A percentile compares a stretch with the other conserved stretches of the same genome.
phyloP scores from a whole-genome alignment of 1,140 invertebrate genomes.

The Psix sp. region DNA sequence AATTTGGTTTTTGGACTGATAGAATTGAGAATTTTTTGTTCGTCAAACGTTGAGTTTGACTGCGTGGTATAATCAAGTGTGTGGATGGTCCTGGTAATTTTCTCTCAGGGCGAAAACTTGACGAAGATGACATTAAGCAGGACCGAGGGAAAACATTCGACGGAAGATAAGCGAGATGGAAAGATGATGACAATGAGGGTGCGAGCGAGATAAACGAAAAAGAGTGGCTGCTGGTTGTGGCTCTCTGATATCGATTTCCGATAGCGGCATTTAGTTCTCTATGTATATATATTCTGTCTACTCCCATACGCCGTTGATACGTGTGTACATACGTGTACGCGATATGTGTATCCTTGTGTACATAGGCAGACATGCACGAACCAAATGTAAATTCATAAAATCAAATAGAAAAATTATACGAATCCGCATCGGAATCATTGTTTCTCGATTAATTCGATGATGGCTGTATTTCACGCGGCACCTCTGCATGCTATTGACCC shows the following conservation, averaged over 20 bases:
- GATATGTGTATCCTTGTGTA: constrained; percentile 23
- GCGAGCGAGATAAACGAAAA: constrained; percentile 39
- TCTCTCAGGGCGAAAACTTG: constrained; percentile 22
- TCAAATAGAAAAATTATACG: constrained; percentile 44
- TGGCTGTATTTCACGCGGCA: constrained; percentile 10
- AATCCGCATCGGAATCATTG: constrained; percentile 28
- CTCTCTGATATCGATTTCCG: constrained; percentile 75
- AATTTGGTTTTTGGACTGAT: too few species aligned
- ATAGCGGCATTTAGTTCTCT: constrained; percentile 74
- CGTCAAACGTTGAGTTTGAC: constrained; percentile 5
- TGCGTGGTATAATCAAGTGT: background rate
- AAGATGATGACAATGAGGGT: constrained; percentile 37
- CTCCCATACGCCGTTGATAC: constrained; percentile 70
- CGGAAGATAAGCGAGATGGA: constrained; percentile 31
- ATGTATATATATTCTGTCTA: constrained; percentile 65
- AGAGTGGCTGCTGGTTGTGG: constrained; percentile 72
- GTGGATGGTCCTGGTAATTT: background rate
- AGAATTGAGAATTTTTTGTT: too few species aligned
- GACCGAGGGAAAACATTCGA: constrained; percentile 36
- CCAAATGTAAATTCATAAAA: constrained; percentile 37
- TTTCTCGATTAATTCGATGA: constrained; percentile 34
- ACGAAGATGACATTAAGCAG: constrained; percentile 40
- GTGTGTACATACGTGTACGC: constrained; percentile 60
- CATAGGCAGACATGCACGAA: constrained; percentile 7
- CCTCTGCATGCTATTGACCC: constrained; percentile 11